Base-by-base conservation (phyloP, 2,888 invertebrate species). In the Leptogaster cylindrica region DNA sequence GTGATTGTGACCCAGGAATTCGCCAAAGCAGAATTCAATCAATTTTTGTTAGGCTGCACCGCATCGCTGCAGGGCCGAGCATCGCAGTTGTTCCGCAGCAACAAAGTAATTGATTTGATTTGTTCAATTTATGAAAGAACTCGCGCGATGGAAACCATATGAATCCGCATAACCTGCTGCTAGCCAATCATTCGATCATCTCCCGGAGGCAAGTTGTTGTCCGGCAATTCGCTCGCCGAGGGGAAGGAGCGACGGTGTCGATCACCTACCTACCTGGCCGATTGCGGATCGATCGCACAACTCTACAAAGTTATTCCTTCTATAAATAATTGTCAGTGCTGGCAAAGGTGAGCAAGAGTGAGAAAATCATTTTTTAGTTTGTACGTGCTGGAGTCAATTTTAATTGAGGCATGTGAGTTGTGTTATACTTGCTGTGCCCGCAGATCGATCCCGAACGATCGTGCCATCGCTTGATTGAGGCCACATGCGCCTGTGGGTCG, bases 31-130 rank as follows among this genome's bases (percentile, higher is more conserved):
- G 44, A 61, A 61, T 61, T 61, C 61, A 61, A 61, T 61, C 61
- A 61, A 61, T 61, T 61, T 61, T 44, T 27, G 61, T 44, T 61
- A 20, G 61, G 28, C n/a, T n/a, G n/a, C n/a, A n/a, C n/a, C n/a
- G n/a, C 36, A 44, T 44, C n/a, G 61, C 61, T 44, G 61, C 20
- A 28, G 28, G 44, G 6, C 27, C 28, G 28, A 25, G 23, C 10
- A 5, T 48, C 25, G 61, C 27, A n/a, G 25, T n/a, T 10, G 14
- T 10, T 27, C 25, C n/a, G 28, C 41, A 61, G 27, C 27, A 61
- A 61, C 61, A 44, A 61, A 61, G 28, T 65, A 65, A 65, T 65
- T 65, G 64, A 65, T 65, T 65, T 65, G 64, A 50, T 65, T 65
- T 65, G 50, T 65, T 65, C 64, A 65, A 50, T 65, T 65, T 65